A percentile compares a stretch with the other conserved stretches of the same genome.
Evolutionary conservation across 2,113 vertebrate genomes (phyloP).

Genomic region (Phocoena phocoena): DNA sequence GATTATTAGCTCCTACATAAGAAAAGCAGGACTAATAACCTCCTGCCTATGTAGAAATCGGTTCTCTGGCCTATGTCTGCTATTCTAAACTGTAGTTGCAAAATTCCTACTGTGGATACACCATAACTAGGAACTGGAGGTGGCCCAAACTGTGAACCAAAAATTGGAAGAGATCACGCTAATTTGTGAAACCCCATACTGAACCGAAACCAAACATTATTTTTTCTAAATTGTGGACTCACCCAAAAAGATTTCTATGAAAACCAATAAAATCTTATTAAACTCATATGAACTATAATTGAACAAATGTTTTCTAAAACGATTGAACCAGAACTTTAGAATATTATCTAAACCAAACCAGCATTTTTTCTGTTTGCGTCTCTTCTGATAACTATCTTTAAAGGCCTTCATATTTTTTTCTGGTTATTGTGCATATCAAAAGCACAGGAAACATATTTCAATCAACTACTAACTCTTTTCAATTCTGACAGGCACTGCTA

Average conservation of each 20-base stretch:
- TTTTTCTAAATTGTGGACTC: background rate
- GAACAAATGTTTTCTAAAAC: constrained; percentile 21
- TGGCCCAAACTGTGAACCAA: background rate
- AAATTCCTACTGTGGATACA: constrained; percentile 4
- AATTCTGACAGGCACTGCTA: background rate
- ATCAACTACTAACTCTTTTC: constrained; percentile 8
- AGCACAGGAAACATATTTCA: background rate
- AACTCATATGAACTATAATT: background rate
- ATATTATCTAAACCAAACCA: background rate
- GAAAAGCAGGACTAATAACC: background rate
- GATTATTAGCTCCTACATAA: background rate
- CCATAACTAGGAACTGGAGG: background rate
- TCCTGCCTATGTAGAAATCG: background rate
- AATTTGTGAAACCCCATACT: background rate
- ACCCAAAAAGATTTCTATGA: background rate
- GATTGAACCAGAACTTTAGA: background rate
- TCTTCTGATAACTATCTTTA: background rate
- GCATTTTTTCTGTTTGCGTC: background rate
- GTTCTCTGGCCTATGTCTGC: background rate
- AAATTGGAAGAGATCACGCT: constrained; percentile 8
- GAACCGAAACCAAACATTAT: background rate
- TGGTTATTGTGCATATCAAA: constrained; percentile 1
- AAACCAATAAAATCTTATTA: constrained; percentile 14
- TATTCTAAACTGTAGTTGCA: background rate
- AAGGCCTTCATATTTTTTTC: background rate